phyloP scores from a whole-genome alignment of 1,140 invertebrate genomes.

The Drosophila nebulosa region DNA sequence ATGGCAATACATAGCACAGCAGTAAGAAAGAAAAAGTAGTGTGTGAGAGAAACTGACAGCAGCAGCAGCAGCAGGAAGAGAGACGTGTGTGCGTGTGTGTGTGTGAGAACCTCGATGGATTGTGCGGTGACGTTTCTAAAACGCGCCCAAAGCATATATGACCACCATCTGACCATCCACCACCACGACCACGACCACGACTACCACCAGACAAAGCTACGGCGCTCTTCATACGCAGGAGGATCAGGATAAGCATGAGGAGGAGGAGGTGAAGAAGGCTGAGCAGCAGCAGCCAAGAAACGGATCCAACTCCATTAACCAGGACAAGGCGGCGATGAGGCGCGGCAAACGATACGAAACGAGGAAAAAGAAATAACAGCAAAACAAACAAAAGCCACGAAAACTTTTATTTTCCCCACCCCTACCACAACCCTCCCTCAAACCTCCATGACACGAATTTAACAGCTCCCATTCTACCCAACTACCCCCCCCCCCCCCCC shows the following conservation, averaged over 20 bases:
- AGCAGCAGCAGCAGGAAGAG: slow-evolving; percentile 6
- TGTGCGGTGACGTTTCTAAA: slow-evolving; percentile 14
- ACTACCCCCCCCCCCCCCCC: not conserved
- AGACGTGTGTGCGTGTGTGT: not conserved
- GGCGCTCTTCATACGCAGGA: not conserved
- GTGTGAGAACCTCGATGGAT: not conserved
- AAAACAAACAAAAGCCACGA: not conserved
- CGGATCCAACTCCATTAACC: not conserved
- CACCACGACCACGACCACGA: not conserved
- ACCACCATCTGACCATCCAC: not conserved
- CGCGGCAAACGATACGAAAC: not conserved
- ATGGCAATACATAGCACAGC: no score
- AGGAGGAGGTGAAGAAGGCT: not conserved
- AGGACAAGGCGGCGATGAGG: not conserved
- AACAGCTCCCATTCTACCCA: not conserved
- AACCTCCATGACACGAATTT: not conserved
- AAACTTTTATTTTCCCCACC: slow-evolving; percentile 27
- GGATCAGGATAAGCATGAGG: not conserved
- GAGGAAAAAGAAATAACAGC: slow-evolving; percentile 3
- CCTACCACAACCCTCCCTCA: not conserved
- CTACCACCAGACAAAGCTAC: not conserved
- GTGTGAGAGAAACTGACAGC: not conserved
- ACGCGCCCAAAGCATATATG: slow-evolving; percentile 18
- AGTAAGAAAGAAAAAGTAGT: not conserved
- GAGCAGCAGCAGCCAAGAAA: not conserved